phyloP scores from a whole-genome alignment of 2,797 vertebrate genomes.

The Vireo griseus region DNA sequence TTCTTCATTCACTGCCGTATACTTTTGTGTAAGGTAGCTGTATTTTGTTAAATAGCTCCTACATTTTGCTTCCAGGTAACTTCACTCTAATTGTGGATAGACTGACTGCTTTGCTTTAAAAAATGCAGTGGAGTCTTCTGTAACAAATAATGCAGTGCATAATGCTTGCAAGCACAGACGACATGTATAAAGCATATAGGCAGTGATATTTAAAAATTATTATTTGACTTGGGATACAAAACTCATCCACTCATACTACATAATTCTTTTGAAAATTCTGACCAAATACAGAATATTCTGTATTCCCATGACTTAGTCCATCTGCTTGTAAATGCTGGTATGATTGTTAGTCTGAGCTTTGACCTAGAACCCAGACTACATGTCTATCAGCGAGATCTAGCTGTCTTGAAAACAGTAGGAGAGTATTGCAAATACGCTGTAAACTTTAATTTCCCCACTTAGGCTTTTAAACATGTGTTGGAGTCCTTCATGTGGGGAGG shows the following conservation, averaged over 20 bases:
- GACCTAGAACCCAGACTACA: not conserved
- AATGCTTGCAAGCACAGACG: not conserved
- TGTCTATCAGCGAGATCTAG: not conserved
- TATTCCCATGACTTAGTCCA: not conserved
- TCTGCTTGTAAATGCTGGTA: not conserved
- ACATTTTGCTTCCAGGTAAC: not conserved
- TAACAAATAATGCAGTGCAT: not conserved
- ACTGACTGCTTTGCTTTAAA: not conserved
- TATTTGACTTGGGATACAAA: not conserved
- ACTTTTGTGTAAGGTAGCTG: not conserved
- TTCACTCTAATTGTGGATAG: not conserved
- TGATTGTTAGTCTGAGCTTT: not conserved
- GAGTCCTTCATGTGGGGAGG: not conserved
- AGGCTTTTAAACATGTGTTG: not conserved
- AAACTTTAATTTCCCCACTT: not conserved
- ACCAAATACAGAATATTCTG: not conserved
- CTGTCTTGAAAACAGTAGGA: not conserved
- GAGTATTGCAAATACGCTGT: not conserved
- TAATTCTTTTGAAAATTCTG: not conserved
- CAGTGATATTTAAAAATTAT: not conserved
- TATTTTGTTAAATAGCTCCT: conserved; percentile 29
- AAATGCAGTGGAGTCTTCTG: not conserved
- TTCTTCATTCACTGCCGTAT: not conserved
- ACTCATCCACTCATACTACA: not conserved
- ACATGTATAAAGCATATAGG: not conserved